Base-by-base conservation (phyloP, 2,797 vertebrate species). In the Halcyon smyrnensis region DNA sequence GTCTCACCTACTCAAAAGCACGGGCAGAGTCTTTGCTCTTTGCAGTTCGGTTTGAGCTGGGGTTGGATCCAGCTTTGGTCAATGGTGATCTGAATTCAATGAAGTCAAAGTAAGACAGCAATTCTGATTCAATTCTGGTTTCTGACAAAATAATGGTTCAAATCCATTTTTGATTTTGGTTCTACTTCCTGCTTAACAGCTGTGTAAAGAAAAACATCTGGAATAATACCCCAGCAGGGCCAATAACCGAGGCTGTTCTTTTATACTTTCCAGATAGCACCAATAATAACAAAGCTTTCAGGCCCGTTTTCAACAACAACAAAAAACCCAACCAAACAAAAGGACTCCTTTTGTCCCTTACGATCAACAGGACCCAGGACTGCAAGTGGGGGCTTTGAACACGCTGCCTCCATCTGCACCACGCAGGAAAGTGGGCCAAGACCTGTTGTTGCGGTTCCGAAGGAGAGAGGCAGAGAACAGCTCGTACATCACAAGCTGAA, bases 191-290 rank as follows among this genome's bases (percentile, higher is more conserved):
- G 81, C 74, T 85, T 93, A 92, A 83, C 90, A 95, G 90, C 89
- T 96, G 82, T 71, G 37, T 94, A 94, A 97, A 96, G 95, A 87
- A 91, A 95, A 95, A 91, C 93, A 94, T 91, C 90, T 93, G 95
- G 95, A 93, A 71, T 70, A 93, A 77, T 87, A 91, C 45, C 32
- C 57, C 41, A 71, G 62, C 82, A 96, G 79, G 84, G 84, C 87
- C 92, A 89, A 9, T 92, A 94, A 95, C 34, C 7, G 34, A 92
- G 62, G 65, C 84, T 93, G 87, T 87, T 90, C 27, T 87, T 85
- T 92, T 71, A 89, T 83, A 39, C 60, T 92, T 43, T 85, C 92
- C 95, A 91, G 92, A 94, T 71, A 93, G 73, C 64, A 96, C 92
- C 63, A 69, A 24, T 57, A 91, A 92, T 36, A 95, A 84, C 80